Evolutionary conservation across 23 tunicate species (phyloP).

Genomic region (Halocynthia aurantium): DNA sequence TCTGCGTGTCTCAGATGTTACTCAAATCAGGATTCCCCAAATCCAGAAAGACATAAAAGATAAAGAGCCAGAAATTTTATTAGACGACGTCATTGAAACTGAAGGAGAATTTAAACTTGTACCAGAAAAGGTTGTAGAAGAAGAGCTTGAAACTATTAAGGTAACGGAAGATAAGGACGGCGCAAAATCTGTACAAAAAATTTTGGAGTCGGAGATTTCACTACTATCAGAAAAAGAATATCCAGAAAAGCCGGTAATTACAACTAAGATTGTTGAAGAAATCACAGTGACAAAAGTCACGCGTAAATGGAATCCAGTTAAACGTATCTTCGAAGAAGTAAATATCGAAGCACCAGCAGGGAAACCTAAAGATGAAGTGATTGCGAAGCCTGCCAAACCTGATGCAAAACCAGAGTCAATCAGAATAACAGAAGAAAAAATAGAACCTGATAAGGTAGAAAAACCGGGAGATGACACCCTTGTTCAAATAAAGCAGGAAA

Average conservation of each 20-base stretch:
- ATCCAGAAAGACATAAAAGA: not conserved
- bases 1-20: not conserved
- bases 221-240: no score
- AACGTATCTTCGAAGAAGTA: conserved; percentile 44
- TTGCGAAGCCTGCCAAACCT: not conserved
- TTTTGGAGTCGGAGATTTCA: no score
- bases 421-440: not conserved
- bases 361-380: not conserved
- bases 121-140: no score
- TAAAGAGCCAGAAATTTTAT: not conserved
- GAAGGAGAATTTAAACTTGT: not conserved
- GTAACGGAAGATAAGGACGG: no score
- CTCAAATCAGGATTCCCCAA: no score
- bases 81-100: not conserved
- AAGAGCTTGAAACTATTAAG: no score
- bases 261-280: not conserved
- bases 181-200: no score
- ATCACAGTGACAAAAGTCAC: not conserved
- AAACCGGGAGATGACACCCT: not conserved
- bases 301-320: conserved; percentile 55
- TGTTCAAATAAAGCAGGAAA: not conserved
- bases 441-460: not conserved
- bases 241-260: no score
- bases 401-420: not conserved
- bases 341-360: not conserved